phyloP scores from a whole-genome alignment of 2,113 vertebrate genomes.

The Bos javanicus region DNA sequence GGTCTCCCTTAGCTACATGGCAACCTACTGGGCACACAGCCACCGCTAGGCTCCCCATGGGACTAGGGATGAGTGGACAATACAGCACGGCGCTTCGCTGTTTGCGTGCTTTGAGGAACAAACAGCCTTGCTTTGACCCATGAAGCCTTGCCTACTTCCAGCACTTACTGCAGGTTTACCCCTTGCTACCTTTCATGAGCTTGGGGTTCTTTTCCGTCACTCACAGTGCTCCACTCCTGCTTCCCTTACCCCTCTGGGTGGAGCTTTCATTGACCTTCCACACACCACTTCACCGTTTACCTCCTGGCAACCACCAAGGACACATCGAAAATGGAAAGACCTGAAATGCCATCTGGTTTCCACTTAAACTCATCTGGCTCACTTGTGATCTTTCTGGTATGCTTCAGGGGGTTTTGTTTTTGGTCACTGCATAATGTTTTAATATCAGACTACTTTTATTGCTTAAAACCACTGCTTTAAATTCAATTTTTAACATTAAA shows the following conservation, averaged over 20 bases:
- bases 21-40: background rate
- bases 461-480: background rate
- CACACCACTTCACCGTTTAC: background rate
- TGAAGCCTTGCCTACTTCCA: background rate
- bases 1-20: background rate
- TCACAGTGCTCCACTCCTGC: background rate
- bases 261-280: background rate
- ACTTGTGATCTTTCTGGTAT: background rate
- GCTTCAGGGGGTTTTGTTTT: background rate
- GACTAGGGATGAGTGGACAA: background rate
- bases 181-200: background rate
- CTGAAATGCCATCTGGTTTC: background rate
- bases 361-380: background rate
- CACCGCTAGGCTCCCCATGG: background rate
- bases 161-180: background rate
- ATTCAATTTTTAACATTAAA: constrained; percentile 20
- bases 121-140: background rate
- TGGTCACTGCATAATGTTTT: background rate
- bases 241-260: background rate
- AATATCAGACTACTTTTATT: background rate
- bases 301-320: background rate
- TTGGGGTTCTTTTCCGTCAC: background rate
- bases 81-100: rapidly evolving
- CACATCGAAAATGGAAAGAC: background rate
- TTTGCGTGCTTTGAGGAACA: background rate